These are phyloP conservation scores for Clamator glandarius DNA, from an alignment of 2,797 vertebrate genomes.

Conservation along the genomic window DNA sequence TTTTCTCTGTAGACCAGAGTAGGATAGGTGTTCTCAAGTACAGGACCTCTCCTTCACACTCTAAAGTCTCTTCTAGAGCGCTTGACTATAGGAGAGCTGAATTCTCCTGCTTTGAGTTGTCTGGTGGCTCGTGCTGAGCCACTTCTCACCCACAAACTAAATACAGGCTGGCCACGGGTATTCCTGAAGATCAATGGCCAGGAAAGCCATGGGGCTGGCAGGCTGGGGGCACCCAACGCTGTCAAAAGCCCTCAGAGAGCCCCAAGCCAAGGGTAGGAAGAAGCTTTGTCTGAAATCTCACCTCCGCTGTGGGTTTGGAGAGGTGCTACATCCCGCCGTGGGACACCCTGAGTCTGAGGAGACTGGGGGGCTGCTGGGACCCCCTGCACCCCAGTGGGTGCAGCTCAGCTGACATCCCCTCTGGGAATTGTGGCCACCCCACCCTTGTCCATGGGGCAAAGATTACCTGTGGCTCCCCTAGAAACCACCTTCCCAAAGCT, in stretches of 20 bases:
- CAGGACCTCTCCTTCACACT: not conserved
- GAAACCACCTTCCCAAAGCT: not conserved
- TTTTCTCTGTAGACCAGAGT: not conserved
- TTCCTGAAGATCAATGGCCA: fast-evolving
- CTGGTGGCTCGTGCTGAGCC: fast-evolving
- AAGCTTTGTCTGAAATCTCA: not conserved
- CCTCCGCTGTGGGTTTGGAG: not conserved
- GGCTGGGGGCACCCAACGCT: not conserved
- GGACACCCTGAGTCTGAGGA: not conserved
- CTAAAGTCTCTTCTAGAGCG: fast-evolving
- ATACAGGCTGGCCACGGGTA: fast-evolving
- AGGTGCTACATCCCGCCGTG: fast-evolving
- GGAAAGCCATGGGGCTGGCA: fast-evolving
- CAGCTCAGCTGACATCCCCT: not conserved
- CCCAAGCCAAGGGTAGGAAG: not conserved
- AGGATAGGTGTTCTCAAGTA: not conserved
- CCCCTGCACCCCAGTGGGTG: not conserved
- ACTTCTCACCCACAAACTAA: not conserved
- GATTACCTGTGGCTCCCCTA: too few species aligned
- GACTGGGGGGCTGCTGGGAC: not conserved
- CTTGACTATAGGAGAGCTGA: not conserved
- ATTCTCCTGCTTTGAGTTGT: not conserved
- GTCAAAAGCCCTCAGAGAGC: not conserved
- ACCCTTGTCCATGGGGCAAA: not conserved
- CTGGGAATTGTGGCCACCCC: fast-evolving